Evolutionary conservation across 2,113 vertebrate species (phyloP).

Genomic region (Onychostruthus taczanowskii): DNA sequence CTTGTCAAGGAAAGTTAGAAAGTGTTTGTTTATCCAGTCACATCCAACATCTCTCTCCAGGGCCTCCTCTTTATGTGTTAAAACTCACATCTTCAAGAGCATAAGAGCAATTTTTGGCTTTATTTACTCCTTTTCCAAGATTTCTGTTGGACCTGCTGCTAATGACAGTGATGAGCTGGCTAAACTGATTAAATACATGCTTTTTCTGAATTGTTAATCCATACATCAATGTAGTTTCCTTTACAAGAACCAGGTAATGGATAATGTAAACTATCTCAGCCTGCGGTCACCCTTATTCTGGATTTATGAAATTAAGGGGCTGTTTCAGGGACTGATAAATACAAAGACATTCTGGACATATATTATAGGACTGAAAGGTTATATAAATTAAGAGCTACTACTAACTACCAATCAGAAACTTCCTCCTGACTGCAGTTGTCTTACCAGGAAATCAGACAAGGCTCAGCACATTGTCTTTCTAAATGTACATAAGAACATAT

Average conservation of each 20-base stretch:
- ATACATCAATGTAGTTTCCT: not conserved
- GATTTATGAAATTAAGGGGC: not conserved
- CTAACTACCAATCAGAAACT: not conserved
- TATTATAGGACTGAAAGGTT: not conserved
- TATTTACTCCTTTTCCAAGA: not conserved
- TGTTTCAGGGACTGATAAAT: not conserved
- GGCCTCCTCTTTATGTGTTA: not conserved
- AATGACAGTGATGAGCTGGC: not conserved
- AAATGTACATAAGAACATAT: not conserved
- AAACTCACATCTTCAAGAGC: not conserved
- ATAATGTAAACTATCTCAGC: not conserved
- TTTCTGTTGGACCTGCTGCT: not conserved
- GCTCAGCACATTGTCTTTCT: not conserved
- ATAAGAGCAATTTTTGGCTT: not conserved
- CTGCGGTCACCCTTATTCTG: not conserved
- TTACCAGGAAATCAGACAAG: not conserved
- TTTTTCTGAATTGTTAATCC: not conserved
- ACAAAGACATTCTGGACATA: not conserved
- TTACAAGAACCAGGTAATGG: not conserved
- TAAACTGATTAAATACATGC: not conserved
- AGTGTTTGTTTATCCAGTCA: conserved; percentile 9
- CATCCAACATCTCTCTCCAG: not conserved
- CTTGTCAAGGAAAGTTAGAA: not conserved
- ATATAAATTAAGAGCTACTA: not conserved
- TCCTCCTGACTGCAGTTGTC: not conserved